Evolutionary conservation across 1,140 invertebrate species (phyloP), one percentile per base, ranked within the genome.

Genomic region (Notospermus geniculatus): DNA sequence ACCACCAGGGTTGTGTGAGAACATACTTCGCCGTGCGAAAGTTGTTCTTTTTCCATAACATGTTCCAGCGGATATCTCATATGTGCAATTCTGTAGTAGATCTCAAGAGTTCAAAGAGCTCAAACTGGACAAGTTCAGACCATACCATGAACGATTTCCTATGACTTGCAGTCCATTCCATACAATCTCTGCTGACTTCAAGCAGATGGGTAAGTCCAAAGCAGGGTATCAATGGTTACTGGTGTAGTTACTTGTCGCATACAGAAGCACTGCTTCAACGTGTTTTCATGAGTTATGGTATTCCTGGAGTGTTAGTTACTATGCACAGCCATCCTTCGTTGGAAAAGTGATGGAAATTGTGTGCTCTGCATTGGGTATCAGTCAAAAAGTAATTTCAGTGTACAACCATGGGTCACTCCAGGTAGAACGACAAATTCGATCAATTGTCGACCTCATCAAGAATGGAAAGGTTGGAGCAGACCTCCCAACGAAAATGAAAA

Each of bases 281-380:
- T 50, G 25, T 50, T 4, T 50, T 50, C 9, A 9, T 5, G 4
- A 7, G 4, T 50, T n/a, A 7, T 50, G 25, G 46, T 23, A 50
- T 50, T 50, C 46, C 46, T 7, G 46, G n/a, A 27, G 46, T 50
- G 9, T 23, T 50, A 9, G 46, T 50, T 19, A 19, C n/a, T 7
- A 50, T 50, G 19, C n/a, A 50, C 46, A 50, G 25, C n/a, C 46
- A 7, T 50, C 46, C 4, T 50, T 50, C 4, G 46, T 50, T 7
- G 46, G 46, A 50, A 50, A 50, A 50, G n/a, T 50, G 25, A 50
- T 50, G 46, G 46, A 50, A 50, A n/a, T 50, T 23, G 46, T 50
- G 25, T 50, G 46, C n/a, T 9, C 5, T 4, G n/a, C 46, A 19
- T n/a, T 50, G n/a, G 46, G 46, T 50, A 50, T 50, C n/a, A 50